phyloP scores from a whole-genome alignment of 2,888 invertebrate genomes.

The Apamea anceps region DNA sequence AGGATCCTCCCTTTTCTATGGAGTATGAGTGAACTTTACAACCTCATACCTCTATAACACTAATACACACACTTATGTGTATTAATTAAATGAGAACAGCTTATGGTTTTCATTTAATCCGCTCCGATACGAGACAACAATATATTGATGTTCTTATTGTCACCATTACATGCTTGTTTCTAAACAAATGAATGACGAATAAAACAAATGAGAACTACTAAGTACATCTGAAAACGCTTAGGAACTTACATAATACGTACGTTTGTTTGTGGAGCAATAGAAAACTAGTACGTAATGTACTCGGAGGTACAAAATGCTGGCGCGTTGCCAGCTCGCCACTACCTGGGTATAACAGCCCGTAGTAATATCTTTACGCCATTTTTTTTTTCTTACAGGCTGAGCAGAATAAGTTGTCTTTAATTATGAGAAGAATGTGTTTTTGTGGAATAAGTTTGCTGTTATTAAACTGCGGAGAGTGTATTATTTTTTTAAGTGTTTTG shows the following conservation, averaged over 20 bases:
- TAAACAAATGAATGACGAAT: conserved; percentile 29
- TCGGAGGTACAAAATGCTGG: conserved; percentile 48
- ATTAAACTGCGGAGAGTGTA: not conserved
- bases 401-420: conserved; percentile 33
- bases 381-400: conserved; percentile 22
- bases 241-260: conserved; percentile 31
- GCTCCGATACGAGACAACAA: not conserved
- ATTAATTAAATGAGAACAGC: too few relatives aligned
- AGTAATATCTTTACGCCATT: conserved; percentile 44
- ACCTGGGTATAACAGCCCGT: conserved; percentile 54
- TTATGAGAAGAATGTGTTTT: conserved; percentile 15
- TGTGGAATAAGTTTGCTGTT: not conserved
- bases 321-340: conserved; percentile 37
- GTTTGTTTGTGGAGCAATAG: conserved; percentile 42
- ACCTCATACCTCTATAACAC: too few relatives aligned
- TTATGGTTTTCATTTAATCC: too few relatives aligned
- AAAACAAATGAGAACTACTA: conserved; percentile 36
- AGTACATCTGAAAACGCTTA: conserved; percentile 35
- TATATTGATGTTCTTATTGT: not conserved
- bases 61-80: too few relatives aligned
- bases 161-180: not conserved
- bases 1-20: too few relatives aligned
- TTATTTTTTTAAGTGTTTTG: not conserved
- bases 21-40: too few relatives aligned
- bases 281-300: conserved; percentile 48